These are phyloP conservation scores for Aphrophora alni DNA, from an alignment of 2,888 invertebrate species.

Conservation along the genomic window DNA sequence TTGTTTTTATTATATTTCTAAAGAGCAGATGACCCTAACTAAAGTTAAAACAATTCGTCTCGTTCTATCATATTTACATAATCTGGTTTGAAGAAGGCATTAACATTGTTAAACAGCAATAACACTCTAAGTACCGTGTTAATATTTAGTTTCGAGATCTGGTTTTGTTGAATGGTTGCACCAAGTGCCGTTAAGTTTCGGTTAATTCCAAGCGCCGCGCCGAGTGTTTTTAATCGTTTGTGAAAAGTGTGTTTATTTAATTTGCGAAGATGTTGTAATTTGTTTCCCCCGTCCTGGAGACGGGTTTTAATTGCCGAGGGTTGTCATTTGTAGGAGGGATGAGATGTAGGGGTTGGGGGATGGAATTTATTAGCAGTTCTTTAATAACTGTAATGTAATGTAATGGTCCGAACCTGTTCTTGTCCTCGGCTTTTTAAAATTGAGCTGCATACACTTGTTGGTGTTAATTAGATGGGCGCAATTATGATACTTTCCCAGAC, in stretches of 20 bases:
- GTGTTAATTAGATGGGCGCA: too few species aligned
- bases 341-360: neutral
- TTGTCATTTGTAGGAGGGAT: neutral
- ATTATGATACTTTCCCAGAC: too few species aligned
- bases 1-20: too few species aligned
- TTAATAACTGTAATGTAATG: neutral
- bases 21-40: too few species aligned
- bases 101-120: neutral
- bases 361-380: neutral
- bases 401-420: too few species aligned
- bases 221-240: neutral
- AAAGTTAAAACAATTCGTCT: too few species aligned
- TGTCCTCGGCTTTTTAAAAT: too few species aligned
- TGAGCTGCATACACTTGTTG: too few species aligned
- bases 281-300: neutral
- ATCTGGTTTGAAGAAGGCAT: neutral
- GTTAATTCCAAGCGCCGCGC: neutral
- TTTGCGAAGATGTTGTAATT: constrained; percentile 1
- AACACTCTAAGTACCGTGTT: neutral
- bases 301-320: neutral
- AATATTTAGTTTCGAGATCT: neutral
- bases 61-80: neutral
- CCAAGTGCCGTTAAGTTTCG: neutral
- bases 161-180: too few species aligned
- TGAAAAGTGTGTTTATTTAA: constrained; percentile 9